Conservation (phyloP, 1,140 invertebrate species). For the Lamellibrachia luymesi region DNA sequence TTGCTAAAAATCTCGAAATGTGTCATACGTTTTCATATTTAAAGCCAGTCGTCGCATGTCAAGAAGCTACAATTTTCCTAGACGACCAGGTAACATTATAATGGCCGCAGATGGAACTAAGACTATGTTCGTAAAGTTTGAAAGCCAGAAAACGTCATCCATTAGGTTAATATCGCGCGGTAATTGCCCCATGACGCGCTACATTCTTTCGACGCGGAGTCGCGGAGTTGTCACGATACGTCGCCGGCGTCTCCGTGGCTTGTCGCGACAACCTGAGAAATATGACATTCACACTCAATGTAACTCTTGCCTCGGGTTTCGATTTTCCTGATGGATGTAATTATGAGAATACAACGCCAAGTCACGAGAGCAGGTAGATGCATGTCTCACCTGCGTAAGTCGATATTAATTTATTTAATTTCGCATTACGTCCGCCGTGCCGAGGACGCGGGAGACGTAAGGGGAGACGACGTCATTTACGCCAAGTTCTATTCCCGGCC, state of each 20-base stretch:
- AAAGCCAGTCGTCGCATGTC: too few relatives aligned
- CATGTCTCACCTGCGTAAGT: neutral
- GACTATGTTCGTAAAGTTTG: neutral
- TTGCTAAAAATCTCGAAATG: too few relatives aligned
- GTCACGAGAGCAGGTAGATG: neutral
- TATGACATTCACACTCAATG: neutral
- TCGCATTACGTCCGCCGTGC: neutral
- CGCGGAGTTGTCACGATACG: neutral
- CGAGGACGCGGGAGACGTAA: neutral
- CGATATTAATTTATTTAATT: neutral
- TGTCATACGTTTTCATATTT: too few relatives aligned
- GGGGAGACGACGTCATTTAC: neutral
- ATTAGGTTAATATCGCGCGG: neutral
- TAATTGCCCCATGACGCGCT: neutral
- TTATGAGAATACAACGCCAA: neutral
- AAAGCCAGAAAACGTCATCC: neutral
- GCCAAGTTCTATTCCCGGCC: neutral
- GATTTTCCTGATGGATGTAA: neutral
- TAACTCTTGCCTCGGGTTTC: neutral
- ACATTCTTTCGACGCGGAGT: neutral
- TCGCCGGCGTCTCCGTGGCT: neutral
- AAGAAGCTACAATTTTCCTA: neutral
- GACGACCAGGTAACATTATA: neutral
- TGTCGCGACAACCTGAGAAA: neutral
- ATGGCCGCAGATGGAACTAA: neutral